These are phyloP conservation scores for Scopus umbretta DNA, from an alignment of 2,113 vertebrate species.

Conservation along the genomic window DNA sequence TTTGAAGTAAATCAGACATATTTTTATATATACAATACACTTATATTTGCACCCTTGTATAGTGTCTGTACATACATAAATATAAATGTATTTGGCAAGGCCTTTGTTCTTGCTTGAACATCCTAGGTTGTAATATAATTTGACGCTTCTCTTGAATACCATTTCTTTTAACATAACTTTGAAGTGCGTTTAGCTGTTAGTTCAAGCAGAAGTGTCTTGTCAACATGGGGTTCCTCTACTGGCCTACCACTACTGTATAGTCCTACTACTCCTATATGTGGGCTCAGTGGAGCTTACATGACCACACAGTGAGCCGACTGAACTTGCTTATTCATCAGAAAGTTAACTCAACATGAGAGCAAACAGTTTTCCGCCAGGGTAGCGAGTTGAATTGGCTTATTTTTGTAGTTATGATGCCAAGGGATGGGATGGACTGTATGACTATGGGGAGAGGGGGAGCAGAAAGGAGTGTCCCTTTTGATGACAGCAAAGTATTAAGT, in stretches of 20 bases:
- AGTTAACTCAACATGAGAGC: background rate
- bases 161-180: background rate
- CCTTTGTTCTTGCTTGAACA: background rate
- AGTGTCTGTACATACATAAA: background rate
- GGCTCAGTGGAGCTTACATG: background rate
- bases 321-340: background rate
- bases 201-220: background rate
- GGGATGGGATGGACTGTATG: background rate
- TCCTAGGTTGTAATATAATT: background rate
- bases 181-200: background rate
- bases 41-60: background rate
- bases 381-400: background rate
- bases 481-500: background rate
- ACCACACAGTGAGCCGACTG: accelerated
- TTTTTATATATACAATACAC: background rate
- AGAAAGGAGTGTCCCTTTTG: background rate
- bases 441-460: background rate
- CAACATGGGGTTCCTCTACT: background rate
- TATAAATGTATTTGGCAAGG: background rate
- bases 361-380: background rate
- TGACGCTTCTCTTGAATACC: background rate
- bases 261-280: background rate
- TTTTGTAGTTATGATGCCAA: background rate
- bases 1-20: background rate
- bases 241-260: background rate